Evolutionary conservation across 2,797 vertebrate genomes (phyloP).

Genomic region (Siniperca scherzeri): DNA sequence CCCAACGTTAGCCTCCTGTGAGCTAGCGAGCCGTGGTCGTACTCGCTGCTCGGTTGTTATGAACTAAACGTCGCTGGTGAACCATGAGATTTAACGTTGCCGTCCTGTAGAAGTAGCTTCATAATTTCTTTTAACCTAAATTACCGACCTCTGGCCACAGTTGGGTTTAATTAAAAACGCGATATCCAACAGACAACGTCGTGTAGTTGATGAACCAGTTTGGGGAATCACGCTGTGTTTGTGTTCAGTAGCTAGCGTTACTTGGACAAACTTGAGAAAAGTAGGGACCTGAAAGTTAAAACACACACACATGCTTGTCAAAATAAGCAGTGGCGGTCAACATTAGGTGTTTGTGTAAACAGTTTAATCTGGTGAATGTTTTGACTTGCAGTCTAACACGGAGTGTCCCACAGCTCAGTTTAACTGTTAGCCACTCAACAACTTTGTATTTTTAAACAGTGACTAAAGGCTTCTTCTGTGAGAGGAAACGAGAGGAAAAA

Average conservation of each 20-base stretch:
- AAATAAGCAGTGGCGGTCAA: conserved; percentile 12
- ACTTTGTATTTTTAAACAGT: conserved; percentile 67
- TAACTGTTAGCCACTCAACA: conserved; percentile 30
- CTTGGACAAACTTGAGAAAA: conserved; percentile 44
- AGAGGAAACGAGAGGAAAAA: conserved; percentile 72
- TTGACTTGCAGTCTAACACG: background rate
- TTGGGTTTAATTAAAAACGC: background rate
- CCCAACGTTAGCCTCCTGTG: conserved; percentile 56
- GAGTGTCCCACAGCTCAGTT: background rate
- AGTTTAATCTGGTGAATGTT: background rate
- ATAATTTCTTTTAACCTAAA: rapidly evolving
- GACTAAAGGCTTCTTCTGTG: conserved; percentile 67
- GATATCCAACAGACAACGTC: background rate
- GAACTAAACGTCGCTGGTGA: conserved; percentile 24
- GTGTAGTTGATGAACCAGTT: conserved; percentile 59
- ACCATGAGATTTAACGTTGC: background rate
- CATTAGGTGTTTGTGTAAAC: conserved; percentile 3
- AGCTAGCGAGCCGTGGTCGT: conserved; percentile 55
- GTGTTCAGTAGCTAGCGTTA: conserved; percentile 12
- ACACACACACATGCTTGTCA: conserved; percentile 14
- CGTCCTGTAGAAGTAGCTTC: rapidly evolving
- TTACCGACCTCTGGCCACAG: background rate
- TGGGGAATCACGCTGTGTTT: conserved; percentile 26
- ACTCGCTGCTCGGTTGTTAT: conserved; percentile 15
- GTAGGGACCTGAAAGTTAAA: conserved; percentile 23